Conservation (phyloP, 2,113 vertebrate species). For the Malurus alboscapulatus region DNA sequence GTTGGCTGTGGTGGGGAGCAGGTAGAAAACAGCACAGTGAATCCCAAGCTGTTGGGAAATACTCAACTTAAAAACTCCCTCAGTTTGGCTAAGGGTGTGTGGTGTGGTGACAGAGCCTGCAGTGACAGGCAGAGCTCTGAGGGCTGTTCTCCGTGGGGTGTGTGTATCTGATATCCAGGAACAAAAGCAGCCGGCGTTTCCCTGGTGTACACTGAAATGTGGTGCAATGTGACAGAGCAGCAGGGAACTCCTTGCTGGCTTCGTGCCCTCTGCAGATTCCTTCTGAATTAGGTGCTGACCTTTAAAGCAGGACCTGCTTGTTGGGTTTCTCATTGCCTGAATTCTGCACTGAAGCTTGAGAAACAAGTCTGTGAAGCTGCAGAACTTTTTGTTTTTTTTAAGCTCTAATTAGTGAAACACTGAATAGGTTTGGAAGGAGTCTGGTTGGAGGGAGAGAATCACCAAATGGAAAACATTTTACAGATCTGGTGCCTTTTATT, state of each 20-base stretch:
- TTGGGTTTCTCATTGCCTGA: constrained; percentile 24
- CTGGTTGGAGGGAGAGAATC: background rate
- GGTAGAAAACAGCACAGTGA: background rate
- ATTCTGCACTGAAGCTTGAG: background rate
- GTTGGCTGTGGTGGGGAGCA: background rate
- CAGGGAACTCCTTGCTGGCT: constrained; percentile 35
- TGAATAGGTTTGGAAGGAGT: background rate
- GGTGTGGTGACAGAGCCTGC: background rate
- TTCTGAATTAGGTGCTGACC: constrained; percentile 37
- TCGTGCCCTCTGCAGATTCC: constrained; percentile 15
- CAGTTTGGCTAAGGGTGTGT: background rate
- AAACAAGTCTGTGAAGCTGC: constrained; percentile 2
- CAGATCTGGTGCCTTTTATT: background rate
- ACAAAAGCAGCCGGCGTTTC: background rate
- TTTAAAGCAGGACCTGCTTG: constrained; percentile 23
- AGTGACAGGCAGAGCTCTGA: background rate
- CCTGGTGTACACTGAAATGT: background rate
- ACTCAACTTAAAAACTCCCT: fast-evolving
- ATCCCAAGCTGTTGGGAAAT: fast-evolving
- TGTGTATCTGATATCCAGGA: background rate
- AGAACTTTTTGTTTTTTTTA: background rate
- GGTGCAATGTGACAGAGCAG: background rate
- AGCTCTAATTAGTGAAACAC: background rate
- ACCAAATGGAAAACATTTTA: background rate
- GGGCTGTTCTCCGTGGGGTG: background rate